These are phyloP conservation scores for Ochlodes sylvanus DNA, from an alignment of 2,888 invertebrate species.

Conservation along the genomic window DNA sequence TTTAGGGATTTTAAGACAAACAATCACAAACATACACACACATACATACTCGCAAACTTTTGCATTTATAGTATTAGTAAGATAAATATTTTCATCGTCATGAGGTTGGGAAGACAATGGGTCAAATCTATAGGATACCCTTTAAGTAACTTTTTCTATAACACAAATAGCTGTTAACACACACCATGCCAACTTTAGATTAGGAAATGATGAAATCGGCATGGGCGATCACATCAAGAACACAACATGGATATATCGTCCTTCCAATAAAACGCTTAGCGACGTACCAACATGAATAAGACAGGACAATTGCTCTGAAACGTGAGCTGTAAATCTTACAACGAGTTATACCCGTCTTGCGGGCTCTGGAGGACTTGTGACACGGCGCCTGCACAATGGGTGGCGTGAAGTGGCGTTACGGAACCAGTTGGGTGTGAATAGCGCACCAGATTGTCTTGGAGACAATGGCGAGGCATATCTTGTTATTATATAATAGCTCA, in stretches of 20 bases:
- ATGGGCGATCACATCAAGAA: too few species aligned
- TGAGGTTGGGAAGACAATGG: too few species aligned
- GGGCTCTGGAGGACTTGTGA: background rate
- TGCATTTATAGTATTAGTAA: too few species aligned
- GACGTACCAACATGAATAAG: background rate
- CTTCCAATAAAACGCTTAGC: background rate
- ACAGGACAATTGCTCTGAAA: background rate
- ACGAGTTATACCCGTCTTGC: background rate
- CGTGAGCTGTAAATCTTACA: background rate
- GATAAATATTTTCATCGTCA: too few species aligned
- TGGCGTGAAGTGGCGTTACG: conserved; percentile 7
- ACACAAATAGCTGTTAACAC: too few species aligned
- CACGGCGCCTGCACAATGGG: conserved; percentile 1
- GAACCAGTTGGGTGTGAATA: conserved; percentile 6
- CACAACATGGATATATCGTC: background rate
- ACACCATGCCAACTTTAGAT: too few species aligned
- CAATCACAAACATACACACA: too few species aligned
- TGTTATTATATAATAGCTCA: background rate
- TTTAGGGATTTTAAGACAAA: too few species aligned
- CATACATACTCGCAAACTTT: too few species aligned
- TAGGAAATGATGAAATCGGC: too few species aligned
- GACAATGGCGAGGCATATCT: background rate
- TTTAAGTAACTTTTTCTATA: too few species aligned
- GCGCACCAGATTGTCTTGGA: conserved; percentile 4
- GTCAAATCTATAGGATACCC: too few species aligned